These are phyloP conservation scores for Lacerta bilineata DNA, from an alignment of 2,797 vertebrate species.

Conservation along the genomic window DNA sequence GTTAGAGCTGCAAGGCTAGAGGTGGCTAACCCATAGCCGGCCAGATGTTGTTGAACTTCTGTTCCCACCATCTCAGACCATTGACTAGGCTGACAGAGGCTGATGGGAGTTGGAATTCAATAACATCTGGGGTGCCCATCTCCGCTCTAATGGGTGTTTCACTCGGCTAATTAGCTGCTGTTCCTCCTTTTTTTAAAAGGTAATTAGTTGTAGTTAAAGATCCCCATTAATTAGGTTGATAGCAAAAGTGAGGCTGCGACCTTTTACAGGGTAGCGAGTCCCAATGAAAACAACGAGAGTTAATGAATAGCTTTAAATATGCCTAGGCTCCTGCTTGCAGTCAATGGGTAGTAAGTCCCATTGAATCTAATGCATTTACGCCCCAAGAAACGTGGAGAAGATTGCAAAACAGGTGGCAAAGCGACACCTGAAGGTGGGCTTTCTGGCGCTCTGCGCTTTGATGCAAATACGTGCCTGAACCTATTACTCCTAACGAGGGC, in stretches of 20 bases:
- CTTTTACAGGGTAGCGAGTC: not conserved
- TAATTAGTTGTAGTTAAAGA: not conserved
- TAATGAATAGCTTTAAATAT: not conserved
- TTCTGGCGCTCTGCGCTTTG: not conserved
- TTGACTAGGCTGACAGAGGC: no score
- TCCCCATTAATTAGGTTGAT: not conserved
- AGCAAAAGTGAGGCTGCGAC: not conserved
- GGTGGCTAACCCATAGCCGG: no score
- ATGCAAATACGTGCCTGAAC: no score
- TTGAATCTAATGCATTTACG: not conserved
- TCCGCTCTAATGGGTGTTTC: not conserved
- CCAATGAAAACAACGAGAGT: not conserved
- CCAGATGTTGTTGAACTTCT: no score
- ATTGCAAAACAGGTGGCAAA: not conserved
- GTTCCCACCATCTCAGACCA: no score
- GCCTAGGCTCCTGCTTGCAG: no score
- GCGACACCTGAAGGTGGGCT: not conserved
- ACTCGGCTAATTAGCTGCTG: not conserved
- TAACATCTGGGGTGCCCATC: no score
- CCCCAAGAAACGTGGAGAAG: no score
- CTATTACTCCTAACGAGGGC: no score
- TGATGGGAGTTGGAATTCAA: no score
- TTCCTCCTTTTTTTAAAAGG: not conserved
- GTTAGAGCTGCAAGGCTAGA: not conserved
- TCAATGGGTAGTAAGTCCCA: not conserved